These are phyloP conservation scores for Pluvialis apricaria DNA, from an alignment of 2,113 vertebrate species.

Conservation along the genomic window DNA sequence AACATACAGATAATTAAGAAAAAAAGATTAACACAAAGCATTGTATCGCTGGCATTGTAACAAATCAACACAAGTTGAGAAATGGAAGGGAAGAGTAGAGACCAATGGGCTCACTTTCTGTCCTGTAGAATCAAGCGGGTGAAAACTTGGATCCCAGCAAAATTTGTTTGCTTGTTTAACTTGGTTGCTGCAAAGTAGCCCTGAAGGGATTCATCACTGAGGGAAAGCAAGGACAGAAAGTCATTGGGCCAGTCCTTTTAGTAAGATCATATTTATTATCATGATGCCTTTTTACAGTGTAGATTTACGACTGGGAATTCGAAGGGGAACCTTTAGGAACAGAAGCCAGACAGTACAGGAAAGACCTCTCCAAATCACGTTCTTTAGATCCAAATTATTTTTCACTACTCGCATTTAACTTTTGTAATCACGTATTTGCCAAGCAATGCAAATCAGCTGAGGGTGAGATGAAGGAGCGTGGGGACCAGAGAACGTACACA, in stretches of 20 bases:
- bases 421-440: neutral
- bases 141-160: neutral
- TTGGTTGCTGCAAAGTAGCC: neutral
- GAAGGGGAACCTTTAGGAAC: neutral
- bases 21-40: neutral
- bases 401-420: neutral
- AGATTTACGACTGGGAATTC: neutral
- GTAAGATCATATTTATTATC: neutral
- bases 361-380: neutral
- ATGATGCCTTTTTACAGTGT: neutral
- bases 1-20: neutral
- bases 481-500: neutral
- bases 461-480: neutral
- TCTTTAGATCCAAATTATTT: neutral
- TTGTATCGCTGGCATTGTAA: neutral
- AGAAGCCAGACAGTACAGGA: neutral
- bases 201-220: neutral
- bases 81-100: neutral
- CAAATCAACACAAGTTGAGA: neutral
- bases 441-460: neutral
- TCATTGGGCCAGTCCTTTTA: neutral
- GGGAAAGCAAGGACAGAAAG: neutral
- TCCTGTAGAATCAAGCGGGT: neutral
- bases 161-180: neutral
- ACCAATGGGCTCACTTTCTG: neutral